Evolutionary conservation across 37 sponge, comb jelly and placozoan species (phyloP), one percentile per base, ranked within the genome.

Genomic region (Spongia lamella): DNA sequence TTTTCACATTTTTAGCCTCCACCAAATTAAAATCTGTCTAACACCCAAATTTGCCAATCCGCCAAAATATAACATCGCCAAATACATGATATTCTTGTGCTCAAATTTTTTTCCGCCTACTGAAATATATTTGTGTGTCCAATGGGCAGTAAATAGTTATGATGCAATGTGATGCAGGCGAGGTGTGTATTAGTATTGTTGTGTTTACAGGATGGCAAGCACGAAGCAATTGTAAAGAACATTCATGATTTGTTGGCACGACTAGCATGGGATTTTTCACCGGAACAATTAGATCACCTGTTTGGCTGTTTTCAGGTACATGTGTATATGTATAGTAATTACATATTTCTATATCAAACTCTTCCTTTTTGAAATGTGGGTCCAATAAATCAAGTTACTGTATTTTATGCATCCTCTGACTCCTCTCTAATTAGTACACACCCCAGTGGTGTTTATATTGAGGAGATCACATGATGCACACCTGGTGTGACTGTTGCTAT

Each of bases 191-290:
- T n/a, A n/a, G 14, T 14, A 66, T 31, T 66, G 47, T 43, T 43
- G 5, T 43, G 47, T 43, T 13, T 43, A 9, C 9, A 93, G 77
- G 94, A 90, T 56, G 94, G 94, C 51, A 96, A 96, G 75, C 94
- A 96, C 65, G 97, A 96, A 61, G 90, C 90, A 32, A 96, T 96
- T 38, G 97, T 96, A 16, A 96, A 96, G 92, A 96, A 96, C 72
- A 83, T 96, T 57, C 91, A 96, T 72, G 97, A 96, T 75, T 53
- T 96, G 51, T 61, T 93, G 56, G 97, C 92, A 9, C 90, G 90
- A 65, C 70, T 96, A 37, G 97, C 97, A 13, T 96, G 97, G 97
- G 93, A 94, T 29, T 90, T 96, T 52, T 87, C 88, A 37, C 89
- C 97, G 2, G 89, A 96, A 56, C 95, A 91, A 58, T 80, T 96